Evolutionary conservation across 2,888 invertebrate species (phyloP), one percentile per base, ranked within the genome.

Genomic region (Tenthredo mesomela): DNA sequence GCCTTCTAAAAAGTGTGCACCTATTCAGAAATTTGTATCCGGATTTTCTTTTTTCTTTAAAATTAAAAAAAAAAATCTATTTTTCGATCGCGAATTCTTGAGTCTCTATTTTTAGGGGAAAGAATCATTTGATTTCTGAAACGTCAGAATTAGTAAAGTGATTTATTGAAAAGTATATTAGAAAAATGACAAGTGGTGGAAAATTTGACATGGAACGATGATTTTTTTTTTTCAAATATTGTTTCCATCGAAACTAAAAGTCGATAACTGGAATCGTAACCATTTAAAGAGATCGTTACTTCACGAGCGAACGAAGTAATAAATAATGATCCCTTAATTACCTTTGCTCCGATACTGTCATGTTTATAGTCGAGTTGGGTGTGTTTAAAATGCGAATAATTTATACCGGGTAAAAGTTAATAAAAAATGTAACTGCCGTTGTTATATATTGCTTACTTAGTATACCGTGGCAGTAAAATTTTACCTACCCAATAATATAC

Each of bases 311-410:
- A 78, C 33, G 33, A 7, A 75, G 78, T 29, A 29, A 58, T 78
- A 78, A 78, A 78, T 78, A 29, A 78, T 37, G 25, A 54, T 54
- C 54, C 78, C 78, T 78, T 75, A 47, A 78, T 78, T 80, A 37
- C 43, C 61, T 21, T 21, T 18, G 58, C 80, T 61, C 40, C 58
- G 58, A 80, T 80, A 40, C 61, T 40, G 80, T 80, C 58, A 40
- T 80, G 61, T 80, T 80, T 50, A 61, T 25, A 12, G 12, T 61
- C 61, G 61, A 61, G 61, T 21, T 10, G 75, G 47, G 43, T 43
- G 47, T 47, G 47, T 75, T 75, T 47, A 25, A n/a, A 75, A 75
- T 75, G 75, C 10, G 40, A 75, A 75, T 75, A 75, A 43, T 75
- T 75, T 25, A 75, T 47, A 75, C 15, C 25, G 75, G 21, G 47